phyloP scores from a whole-genome alignment of 2,113 vertebrate genomes.

The Daphoenositta chrysoptera region DNA sequence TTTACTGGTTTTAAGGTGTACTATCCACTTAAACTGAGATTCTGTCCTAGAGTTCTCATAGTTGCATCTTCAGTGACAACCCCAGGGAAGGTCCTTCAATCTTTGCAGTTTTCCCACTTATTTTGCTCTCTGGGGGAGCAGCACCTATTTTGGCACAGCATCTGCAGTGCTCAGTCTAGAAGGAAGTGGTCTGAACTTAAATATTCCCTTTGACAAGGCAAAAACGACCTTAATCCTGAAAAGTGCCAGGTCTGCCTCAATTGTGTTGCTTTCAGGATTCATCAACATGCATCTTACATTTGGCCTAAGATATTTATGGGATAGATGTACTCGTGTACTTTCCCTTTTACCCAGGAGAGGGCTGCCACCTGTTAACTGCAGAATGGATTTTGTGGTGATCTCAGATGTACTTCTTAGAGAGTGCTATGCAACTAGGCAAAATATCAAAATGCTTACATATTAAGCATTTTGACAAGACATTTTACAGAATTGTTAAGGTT shows the following conservation, averaged over 20 bases:
- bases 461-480: neutral
- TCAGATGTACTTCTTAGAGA: neutral
- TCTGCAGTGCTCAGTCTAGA: neutral
- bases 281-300: neutral
- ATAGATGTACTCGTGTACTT: neutral
- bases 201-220: neutral
- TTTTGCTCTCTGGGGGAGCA: neutral
- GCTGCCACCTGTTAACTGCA: neutral
- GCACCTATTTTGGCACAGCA: neutral
- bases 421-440: neutral
- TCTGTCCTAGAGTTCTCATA: neutral
- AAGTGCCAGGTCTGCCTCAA: neutral
- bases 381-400: neutral
- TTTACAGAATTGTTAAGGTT: neutral
- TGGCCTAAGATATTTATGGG: neutral
- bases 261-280: neutral
- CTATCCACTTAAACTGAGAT: neutral
- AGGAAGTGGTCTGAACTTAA: neutral
- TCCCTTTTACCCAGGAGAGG: neutral
- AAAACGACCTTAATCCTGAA: neutral
- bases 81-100: neutral
- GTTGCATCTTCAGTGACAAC: neutral
- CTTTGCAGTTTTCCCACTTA: neutral
- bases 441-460: neutral
- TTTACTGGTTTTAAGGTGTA: neutral